phyloP scores from a whole-genome alignment of 2,888 invertebrate genomes.

The Eupeodes luniger region DNA sequence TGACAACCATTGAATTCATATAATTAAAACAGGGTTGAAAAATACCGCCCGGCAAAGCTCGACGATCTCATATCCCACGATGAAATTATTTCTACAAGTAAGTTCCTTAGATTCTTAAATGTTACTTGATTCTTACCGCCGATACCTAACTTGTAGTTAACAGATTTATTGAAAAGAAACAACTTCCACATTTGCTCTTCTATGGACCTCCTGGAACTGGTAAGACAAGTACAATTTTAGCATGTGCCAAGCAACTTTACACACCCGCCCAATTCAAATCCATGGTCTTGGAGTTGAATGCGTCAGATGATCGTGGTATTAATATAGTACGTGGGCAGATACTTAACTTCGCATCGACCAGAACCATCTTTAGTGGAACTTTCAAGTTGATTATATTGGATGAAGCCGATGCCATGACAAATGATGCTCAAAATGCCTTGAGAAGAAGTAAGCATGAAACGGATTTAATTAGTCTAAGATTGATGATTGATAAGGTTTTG shows the following conservation, averaged over 20 bases:
- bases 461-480: too few relatives aligned
- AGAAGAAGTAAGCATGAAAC: constrained; percentile 89
- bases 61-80: constrained; percentile 98
- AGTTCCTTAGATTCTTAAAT: constrained; percentile 81
- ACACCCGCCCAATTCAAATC: constrained; percentile 95
- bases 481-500: constrained; percentile 76
- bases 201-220: constrained; percentile 99
- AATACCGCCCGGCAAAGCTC: constrained; percentile 96
- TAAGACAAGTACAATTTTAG: constrained; percentile 98
- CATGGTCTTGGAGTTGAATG: constrained; percentile 97
- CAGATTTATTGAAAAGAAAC: constrained; percentile 95
- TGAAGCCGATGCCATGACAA: constrained; percentile 99
- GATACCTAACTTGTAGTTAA: constrained; percentile 86
- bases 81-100: constrained; percentile 98
- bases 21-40: constrained; percentile 94
- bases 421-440: constrained; percentile 99
- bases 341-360: constrained; percentile 97
- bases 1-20: not conserved
- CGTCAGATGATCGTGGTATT: constrained; percentile 99
- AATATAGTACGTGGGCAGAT: constrained; percentile 97
- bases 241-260: constrained; percentile 96
- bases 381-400: constrained; percentile 98
- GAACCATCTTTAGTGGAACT: constrained; percentile 96
- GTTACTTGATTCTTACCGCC: not conserved
- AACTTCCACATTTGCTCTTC: constrained; percentile 97